phyloP scores from a whole-genome alignment of 2,797 vertebrate genomes.

The Tadarida brasiliensis region DNA sequence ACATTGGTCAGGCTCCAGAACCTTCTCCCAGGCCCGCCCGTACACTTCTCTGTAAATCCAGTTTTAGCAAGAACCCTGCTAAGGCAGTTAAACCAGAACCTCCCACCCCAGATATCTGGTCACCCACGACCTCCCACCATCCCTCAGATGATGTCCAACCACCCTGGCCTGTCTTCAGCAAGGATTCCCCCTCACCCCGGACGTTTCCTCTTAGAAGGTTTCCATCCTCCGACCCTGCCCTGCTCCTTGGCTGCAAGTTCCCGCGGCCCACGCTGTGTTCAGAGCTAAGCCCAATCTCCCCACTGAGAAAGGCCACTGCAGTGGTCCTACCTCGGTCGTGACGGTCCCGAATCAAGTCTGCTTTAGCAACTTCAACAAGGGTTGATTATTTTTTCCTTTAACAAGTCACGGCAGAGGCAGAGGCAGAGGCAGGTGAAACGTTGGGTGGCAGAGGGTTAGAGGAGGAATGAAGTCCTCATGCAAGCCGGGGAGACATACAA shows the following conservation, averaged over 20 bases:
- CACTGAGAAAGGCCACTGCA: background rate
- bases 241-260: background rate
- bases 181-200: background rate
- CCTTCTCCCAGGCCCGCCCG: background rate
- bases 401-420: accelerated
- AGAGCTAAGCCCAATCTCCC: background rate
- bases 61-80: background rate
- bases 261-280: background rate
- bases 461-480: accelerated
- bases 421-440: too few species aligned
- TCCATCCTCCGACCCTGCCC: background rate
- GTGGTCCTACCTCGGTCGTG: background rate
- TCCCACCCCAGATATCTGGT: too few species aligned
- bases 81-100: background rate
- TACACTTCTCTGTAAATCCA: background rate
- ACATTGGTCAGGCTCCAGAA: background rate
- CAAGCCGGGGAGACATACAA: background rate
- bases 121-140: background rate
- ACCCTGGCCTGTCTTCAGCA: background rate
- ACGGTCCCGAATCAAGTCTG: background rate
- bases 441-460: background rate
- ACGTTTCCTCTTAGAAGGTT: background rate
- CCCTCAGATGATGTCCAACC: background rate
- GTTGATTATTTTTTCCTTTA: background rate
- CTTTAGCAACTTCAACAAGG: background rate